These are phyloP conservation scores for Brachyalestes nurse DNA, from an alignment of 2,797 vertebrate species.

Conservation along the genomic window DNA sequence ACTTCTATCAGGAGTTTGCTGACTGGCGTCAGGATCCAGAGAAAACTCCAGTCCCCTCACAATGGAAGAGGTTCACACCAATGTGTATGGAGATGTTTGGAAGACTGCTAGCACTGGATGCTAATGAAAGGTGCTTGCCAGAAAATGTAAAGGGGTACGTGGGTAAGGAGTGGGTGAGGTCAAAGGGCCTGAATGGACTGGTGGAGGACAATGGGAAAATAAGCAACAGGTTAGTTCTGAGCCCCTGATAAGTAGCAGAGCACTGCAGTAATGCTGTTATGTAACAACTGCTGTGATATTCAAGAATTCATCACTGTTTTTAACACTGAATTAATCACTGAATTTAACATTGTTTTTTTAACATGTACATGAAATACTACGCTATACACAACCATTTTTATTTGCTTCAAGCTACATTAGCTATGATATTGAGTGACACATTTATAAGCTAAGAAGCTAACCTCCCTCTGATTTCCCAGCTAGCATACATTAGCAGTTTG, in stretches of 20 bases:
- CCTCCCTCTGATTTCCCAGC: no score
- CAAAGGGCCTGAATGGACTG: slow-evolving; percentile 32
- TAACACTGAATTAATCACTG: no score
- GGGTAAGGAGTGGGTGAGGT: slow-evolving; percentile 77
- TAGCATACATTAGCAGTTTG: no score
- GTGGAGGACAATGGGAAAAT: slow-evolving; percentile 47
- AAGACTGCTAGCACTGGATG: slow-evolving; percentile 74
- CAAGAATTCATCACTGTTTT: not conserved
- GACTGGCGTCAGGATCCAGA: slow-evolving; percentile 71
- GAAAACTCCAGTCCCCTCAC: slow-evolving; percentile 69
- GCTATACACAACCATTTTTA: no score
- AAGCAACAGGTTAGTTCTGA: slow-evolving; percentile 35
- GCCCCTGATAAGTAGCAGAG: slow-evolving; percentile 42
- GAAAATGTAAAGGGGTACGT: slow-evolving; percentile 74
- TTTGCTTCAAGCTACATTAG: no score
- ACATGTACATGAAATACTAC: no score
- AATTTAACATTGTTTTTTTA: no score
- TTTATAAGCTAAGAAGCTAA: no score
- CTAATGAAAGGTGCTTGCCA: slow-evolving; percentile 66
- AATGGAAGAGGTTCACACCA: slow-evolving; percentile 80
- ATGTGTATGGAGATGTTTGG: slow-evolving; percentile 80
- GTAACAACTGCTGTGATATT: not conserved
- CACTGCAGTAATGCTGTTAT: slow-evolving; percentile 14
- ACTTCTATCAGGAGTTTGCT: slow-evolving; percentile 80
- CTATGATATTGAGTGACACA: no score